Base-by-base conservation (phyloP, 2,113 vertebrate genomes). In the Ceyx melanurus region DNA sequence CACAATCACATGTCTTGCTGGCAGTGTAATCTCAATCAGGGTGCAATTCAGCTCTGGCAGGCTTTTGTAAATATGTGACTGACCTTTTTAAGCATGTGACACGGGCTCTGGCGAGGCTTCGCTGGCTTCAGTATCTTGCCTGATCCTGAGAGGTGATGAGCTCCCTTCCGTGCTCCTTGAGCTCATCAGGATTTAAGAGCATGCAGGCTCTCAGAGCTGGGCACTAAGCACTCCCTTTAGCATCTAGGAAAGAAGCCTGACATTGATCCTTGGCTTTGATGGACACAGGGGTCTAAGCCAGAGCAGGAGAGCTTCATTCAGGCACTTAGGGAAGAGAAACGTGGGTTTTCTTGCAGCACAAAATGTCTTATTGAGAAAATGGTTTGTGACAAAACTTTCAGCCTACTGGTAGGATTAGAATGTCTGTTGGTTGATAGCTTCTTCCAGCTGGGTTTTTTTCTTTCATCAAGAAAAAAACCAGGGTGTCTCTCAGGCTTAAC, bases 401-500 rank as follows among this genome's bases (percentile, higher is more conserved):
- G 29, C 6, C 13, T 35, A 6, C 22, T 29, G 35, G 46, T 17
- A 57, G 48, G 60, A 72, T 60, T 25, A 48, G 64, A 6, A 11
- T 9, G 28, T 26, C 67, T 70, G 45, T 35, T 75, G 35, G 13
- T 72, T 92, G 22, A 37, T 11, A 46, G 64, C 23, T 74, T 31
- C 65, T 83, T 51, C 46, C 72, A 42, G 56, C 3, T 23, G 21
- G 31, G 37, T 65, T 35, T 22, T 72, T 70, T 61, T 45, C 51
- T 84, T 74, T 67, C 13, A 18, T 37, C 45, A 45, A 22, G 45
- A 26, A 23, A 54, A 75, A 75, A 43, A 43, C 28, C 5, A 25
- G 11, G 3, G 1, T 1, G 3, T 35, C 5, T 54, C 54, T 53
- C 31, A 2, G 5, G 16, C 17, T 28, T 29, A 37, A 13, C 0